Percentiles rank a stretch among this genome's conserved stretches.
Conservation (phyloP, 2,888 invertebrate species). For the Acleris holmiana region DNA sequence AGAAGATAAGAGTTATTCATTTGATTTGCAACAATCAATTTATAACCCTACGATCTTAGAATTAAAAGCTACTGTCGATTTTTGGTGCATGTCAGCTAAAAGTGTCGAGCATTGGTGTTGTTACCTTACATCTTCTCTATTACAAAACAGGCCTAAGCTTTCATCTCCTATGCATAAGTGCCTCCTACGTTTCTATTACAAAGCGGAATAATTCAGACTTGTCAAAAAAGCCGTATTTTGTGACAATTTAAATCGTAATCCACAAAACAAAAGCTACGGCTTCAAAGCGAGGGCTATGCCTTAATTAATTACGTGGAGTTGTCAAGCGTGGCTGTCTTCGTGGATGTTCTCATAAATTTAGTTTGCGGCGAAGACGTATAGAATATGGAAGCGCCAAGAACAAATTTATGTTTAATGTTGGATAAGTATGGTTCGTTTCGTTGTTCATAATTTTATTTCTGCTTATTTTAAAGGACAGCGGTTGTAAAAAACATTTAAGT, state of each 20-base stretch:
- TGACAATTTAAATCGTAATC: constrained; percentile 30
- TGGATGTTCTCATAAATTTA: constrained; percentile 59
- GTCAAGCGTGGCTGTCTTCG: constrained; percentile 59
- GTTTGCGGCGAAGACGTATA: constrained; percentile 45
- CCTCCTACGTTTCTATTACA: background rate
- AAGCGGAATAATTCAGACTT: constrained; percentile 14
- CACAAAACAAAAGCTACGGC: constrained; percentile 30
- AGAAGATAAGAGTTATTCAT: too few species aligned
- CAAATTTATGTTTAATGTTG: background rate
- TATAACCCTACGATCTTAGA: too few species aligned
- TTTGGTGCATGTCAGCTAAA: too few species aligned
- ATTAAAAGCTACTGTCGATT: too few species aligned
- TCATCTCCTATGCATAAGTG: background rate
- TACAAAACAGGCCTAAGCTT: background rate
- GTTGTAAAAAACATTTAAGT: too few species aligned
- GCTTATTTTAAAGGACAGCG: too few species aligned
- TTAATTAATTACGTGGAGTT: constrained; percentile 70
- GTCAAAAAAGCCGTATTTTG: constrained; percentile 25
- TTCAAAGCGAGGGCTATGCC: constrained; percentile 45
- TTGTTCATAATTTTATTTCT: too few species aligned
- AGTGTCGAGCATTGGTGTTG: too few species aligned
- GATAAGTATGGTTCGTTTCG: too few species aligned
- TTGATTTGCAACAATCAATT: too few species aligned
- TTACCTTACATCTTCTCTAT: too few species aligned
- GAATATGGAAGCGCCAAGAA: constrained; percentile 33